Evolutionary conservation across 2,888 invertebrate species (phyloP).

Genomic region (Noctua comes): DNA sequence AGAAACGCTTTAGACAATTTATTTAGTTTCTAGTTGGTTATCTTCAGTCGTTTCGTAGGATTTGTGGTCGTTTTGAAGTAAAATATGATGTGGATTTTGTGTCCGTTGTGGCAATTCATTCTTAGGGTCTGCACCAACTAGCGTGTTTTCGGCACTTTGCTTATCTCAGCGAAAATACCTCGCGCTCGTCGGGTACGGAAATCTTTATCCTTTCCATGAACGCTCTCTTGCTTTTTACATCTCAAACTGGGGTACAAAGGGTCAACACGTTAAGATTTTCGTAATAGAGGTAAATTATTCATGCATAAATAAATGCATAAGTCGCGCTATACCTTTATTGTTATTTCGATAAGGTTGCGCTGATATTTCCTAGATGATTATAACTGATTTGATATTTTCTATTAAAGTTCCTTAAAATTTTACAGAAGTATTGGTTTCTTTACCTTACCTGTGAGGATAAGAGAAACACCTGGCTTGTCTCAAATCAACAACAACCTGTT

Average conservation of each 20-base stretch:
- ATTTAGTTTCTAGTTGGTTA: slow-evolving; percentile 7
- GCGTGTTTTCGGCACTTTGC: neutral
- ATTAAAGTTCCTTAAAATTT: neutral
- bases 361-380: neutral
- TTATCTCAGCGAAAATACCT: neutral
- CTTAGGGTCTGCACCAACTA: neutral
- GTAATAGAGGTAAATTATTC: slow-evolving; percentile 16
- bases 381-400: neutral
- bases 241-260: neutral
- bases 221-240: neutral
- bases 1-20: slow-evolving; percentile 30
- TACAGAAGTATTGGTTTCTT: neutral
- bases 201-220: neutral
- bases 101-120: neutral
- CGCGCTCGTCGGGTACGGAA: neutral
- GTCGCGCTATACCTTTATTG: neutral
- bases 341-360: neutral
- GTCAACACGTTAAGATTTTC: slow-evolving; percentile 2
- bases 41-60: neutral
- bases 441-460: slow-evolving; percentile 8
- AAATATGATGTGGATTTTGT: neutral
- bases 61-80: neutral
- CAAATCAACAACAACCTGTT: neutral
- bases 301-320: neutral
- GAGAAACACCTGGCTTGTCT: neutral